Conservation (phyloP, 2,113 vertebrate species). For the Caranx ignobilis region DNA sequence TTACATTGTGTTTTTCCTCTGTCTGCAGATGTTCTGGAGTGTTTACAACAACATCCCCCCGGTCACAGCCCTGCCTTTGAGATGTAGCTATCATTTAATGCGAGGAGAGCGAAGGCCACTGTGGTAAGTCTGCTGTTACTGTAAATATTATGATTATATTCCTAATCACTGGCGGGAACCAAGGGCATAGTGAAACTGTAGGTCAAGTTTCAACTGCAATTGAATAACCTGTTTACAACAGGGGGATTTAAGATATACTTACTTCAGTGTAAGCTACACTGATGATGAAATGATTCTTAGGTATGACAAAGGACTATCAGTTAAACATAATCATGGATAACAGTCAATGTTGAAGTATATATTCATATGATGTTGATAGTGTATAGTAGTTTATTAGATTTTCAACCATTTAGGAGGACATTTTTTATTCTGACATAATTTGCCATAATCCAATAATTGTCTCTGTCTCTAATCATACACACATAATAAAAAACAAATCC, state of each 20-base stretch:
- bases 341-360: no score
- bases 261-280: not conserved
- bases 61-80: constrained; percentile 89
- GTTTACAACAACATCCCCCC: constrained; percentile 98
- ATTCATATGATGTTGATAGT: not conserved
- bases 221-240: not conserved
- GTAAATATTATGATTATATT: not conserved
- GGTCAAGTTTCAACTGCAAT: not conserved
- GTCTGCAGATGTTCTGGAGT: constrained; percentile 94
- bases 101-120: constrained; percentile 92
- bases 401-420: not conserved
- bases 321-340: not conserved
- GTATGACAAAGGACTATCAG: no score
- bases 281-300: no score
- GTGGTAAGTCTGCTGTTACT: constrained; percentile 84
- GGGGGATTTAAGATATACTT: not conserved
- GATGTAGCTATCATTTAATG: constrained; percentile 97
- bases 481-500: not conserved
- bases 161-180: not conserved
- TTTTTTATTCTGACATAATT: not conserved
- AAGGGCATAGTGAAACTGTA: not conserved
- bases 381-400: not conserved
- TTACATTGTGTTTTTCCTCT: not conserved
- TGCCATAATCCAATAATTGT: not conserved
- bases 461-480: not conserved